These are phyloP conservation scores for Bombus ignitus DNA, from an alignment of 1,140 invertebrate species.

Conservation along the genomic window DNA sequence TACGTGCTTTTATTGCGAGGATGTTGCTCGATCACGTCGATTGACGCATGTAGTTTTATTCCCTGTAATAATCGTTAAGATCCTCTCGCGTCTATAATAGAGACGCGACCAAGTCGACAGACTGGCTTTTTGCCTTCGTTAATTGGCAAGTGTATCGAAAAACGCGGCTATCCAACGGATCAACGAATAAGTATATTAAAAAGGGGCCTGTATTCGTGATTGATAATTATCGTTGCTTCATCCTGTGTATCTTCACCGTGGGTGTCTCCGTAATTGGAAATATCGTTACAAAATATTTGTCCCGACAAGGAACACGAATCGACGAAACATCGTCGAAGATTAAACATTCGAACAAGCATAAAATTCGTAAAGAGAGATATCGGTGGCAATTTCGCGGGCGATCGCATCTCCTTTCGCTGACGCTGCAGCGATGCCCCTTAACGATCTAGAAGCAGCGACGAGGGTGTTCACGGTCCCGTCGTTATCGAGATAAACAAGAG, in stretches of 20 bases:
- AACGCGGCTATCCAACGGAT: background rate
- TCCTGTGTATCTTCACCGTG: background rate
- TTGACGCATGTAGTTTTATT: conserved; percentile 52
- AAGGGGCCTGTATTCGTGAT: background rate
- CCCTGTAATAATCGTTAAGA: conserved; percentile 46
- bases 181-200: conserved; percentile 13
- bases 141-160: conserved; percentile 30
- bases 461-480: conserved; percentile 53
- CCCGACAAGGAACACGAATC: too few relatives aligned
- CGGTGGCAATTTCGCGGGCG: conserved; percentile 19
- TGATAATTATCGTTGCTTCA: background rate
- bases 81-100: conserved; percentile 44
- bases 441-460: conserved; percentile 36
- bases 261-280: background rate
- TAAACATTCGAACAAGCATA: too few relatives aligned
- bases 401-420: conserved; percentile 38
- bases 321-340: too few relatives aligned
- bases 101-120: conserved; percentile 24
- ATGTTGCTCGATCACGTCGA: conserved; percentile 63
- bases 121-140: background rate
- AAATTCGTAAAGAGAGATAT: background rate
- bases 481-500: conserved; percentile 54
- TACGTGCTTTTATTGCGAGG: conserved; percentile 77
- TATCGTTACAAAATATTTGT: background rate
- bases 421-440: conserved; percentile 6